These are phyloP conservation scores for Noctuana brunneofusca DNA, from an alignment of 2,888 invertebrate species.

Conservation along the genomic window DNA sequence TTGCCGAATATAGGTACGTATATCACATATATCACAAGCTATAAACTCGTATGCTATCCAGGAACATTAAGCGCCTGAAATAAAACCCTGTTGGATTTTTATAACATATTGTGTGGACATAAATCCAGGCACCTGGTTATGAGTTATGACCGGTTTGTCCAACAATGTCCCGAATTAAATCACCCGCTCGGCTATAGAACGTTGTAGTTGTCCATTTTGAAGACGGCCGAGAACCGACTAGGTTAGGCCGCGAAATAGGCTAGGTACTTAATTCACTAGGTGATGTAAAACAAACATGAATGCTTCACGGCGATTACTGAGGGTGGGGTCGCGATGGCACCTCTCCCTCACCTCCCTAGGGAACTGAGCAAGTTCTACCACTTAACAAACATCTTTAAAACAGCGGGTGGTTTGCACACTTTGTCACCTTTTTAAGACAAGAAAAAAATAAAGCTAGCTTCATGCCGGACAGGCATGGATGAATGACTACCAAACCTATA, in stretches of 20 bases:
- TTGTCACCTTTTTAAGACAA: too few species aligned
- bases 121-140: constrained; percentile 65
- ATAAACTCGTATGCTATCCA: constrained; percentile 11
- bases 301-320: too few species aligned
- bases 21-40: background rate
- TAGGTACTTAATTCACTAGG: background rate
- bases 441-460: too few species aligned
- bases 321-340: too few species aligned
- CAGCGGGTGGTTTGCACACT: too few species aligned
- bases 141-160: constrained; percentile 53
- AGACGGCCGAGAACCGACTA: constrained; percentile 16
- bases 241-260: background rate
- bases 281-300: too few species aligned
- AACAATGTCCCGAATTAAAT: constrained; percentile 59
- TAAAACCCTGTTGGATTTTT: constrained; percentile 52
- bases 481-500: too few species aligned
- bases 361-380: too few species aligned
- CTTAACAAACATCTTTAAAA: too few species aligned
- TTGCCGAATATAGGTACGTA: background rate
- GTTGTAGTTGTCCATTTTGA: constrained; percentile 18
- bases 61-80: constrained; percentile 27
- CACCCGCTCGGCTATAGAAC: constrained; percentile 40
- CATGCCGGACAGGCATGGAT: too few species aligned
- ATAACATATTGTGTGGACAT: constrained; percentile 65
- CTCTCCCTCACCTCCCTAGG: too few species aligned